Conservation (phyloP, 23 tunicate genomes). For the Pegea sp. region DNA sequence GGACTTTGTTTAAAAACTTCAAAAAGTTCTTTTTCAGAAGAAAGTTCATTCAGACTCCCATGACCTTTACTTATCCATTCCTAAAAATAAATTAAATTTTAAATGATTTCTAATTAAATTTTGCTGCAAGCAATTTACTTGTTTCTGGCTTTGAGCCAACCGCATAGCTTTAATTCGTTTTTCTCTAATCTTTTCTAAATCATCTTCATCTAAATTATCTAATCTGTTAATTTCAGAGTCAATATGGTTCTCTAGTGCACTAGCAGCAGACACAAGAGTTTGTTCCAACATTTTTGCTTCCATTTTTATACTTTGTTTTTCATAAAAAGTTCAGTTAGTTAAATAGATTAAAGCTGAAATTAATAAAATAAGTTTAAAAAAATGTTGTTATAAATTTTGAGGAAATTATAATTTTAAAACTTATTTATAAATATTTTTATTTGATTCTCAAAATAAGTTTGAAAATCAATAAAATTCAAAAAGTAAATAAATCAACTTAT, state of each 20-base stretch:
- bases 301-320: no score
- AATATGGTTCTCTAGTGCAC: conserved; percentile 72
- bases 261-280: no score
- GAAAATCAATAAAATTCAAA: no score
- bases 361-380: no score
- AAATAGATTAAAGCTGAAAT: no score
- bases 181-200: conserved; percentile 77
- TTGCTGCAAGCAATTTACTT: conserved; percentile 41
- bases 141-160: conserved; percentile 80
- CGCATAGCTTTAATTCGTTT: conserved; percentile 77
- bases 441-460: no score
- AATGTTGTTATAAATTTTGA: no score
- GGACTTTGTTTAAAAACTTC: conserved; percentile 83
- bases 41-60: conserved; percentile 61
- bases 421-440: no score
- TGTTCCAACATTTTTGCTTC: no score
- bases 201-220: conserved; percentile 95
- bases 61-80: conserved; percentile 92
- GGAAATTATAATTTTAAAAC: no score
- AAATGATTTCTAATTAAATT: neutral
- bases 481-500: no score
- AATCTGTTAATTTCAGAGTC: conserved; percentile 87
- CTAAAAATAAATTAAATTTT: conserved; percentile 16
- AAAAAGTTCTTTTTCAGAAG: conserved; percentile 97
- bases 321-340: no score